These are phyloP conservation scores for Mormyrus lacerda DNA, from an alignment of 2,113 vertebrate species.

Conservation along the genomic window DNA sequence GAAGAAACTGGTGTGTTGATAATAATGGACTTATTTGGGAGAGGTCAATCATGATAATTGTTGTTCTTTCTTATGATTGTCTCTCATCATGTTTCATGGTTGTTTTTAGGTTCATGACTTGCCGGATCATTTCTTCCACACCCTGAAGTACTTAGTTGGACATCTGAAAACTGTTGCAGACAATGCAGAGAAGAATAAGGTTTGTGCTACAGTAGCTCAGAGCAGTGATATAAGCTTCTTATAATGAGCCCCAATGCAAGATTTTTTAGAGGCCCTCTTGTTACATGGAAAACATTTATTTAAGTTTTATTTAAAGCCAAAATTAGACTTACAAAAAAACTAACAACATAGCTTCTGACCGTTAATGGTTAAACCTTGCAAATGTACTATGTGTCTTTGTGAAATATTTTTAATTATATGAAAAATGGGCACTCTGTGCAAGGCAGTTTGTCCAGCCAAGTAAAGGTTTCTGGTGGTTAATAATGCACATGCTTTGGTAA, in stretches of 20 bases:
- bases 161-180: constrained; percentile 90
- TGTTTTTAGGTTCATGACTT: constrained; percentile 74
- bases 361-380: not conserved
- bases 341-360: not conserved
- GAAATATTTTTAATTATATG: too few relatives aligned
- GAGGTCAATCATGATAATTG: not conserved
- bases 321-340: not conserved
- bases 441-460: too few relatives aligned
- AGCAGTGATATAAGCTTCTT: not conserved
- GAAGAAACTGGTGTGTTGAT: constrained; percentile 74
- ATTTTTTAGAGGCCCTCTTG: not conserved
- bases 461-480: too few relatives aligned
- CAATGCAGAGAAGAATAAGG: constrained; percentile 90
- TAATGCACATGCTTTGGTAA: too few relatives aligned
- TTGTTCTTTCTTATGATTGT: not conserved
- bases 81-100: not conserved
- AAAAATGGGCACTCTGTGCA: too few relatives aligned
- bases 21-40: not conserved
- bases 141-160: constrained; percentile 81
- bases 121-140: constrained; percentile 84
- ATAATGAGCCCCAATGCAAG: not conserved
- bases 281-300: not conserved
- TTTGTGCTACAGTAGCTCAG: constrained; percentile 30
- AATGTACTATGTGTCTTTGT: too few relatives aligned
- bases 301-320: not conserved